Conservation (phyloP, 2,113 vertebrate genomes). For the Platysternon megacephalum region DNA sequence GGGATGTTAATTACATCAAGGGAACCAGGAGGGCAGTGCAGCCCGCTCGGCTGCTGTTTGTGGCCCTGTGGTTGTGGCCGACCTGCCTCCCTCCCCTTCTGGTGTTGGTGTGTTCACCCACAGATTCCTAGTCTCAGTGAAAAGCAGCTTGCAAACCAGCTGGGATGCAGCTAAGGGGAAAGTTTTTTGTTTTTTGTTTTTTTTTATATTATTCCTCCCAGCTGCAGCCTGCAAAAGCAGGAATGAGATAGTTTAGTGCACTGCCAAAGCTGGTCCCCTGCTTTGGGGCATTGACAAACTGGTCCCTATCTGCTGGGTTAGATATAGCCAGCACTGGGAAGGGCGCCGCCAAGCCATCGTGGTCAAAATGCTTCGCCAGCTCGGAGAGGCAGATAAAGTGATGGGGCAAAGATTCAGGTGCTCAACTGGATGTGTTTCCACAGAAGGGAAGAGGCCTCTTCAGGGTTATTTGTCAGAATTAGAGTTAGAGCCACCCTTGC, state of each 20-base stretch:
- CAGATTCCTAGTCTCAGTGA: neutral
- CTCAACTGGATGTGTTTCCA: neutral
- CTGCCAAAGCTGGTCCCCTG: neutral
- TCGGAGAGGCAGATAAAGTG: neutral
- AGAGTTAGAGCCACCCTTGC: constrained; percentile 29
- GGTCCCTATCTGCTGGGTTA: neutral
- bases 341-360: neutral
- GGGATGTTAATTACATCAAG: constrained; percentile 75
- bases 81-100: neutral
- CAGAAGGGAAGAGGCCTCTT: neutral
- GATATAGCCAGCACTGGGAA: neutral
- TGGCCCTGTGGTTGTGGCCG: neutral
- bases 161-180: neutral
- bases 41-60: constrained; percentile 14
- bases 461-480: neutral
- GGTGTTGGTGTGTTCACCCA: neutral
- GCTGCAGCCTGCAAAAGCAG: neutral
- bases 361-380: neutral
- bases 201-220: neutral
- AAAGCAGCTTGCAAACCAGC: neutral
- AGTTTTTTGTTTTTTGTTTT: no score
- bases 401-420: neutral
- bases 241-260: accelerated
- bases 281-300: neutral
- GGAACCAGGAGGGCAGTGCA: constrained; percentile 54